Evolutionary conservation across 2,797 vertebrate genomes (phyloP), one percentile per base, ranked within the genome.

Genomic region (Hemitrygon akajei): DNA sequence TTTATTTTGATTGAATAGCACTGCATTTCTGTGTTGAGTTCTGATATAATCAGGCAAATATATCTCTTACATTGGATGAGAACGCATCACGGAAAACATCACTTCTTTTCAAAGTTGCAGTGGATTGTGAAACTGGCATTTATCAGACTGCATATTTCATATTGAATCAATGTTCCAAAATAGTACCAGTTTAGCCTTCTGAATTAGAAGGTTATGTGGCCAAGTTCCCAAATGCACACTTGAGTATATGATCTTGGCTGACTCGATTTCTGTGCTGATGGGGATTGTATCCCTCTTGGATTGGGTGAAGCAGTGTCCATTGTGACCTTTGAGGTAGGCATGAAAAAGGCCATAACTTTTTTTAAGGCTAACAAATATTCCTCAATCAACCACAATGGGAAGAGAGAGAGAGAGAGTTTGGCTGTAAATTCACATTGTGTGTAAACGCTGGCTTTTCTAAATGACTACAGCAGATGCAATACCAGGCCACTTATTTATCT

Each of bases 1-100:
- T 18, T 91, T 25, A 20, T 10, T 91, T 91, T 91, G 87, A 71
- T 91, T 34, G 87, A 91, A 25, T 11, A 91, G 87, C 34, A 37
- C 3, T 69, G 18, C 7, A 20, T 69, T 3, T 0, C 58, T 86
- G 82, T 60, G 82, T 86, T 86, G 47, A 40, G 9, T 71, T 37
- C 63, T 25, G 87, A 22, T 91, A 40, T 71, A 9, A 10, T 6
- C 20, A 40, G 37, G 22, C 66, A 40, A 91, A 20, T 11, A 40
- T 25, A 34, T 69, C 25, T 91, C 25, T 86, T 71, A 69, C 16
- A 91, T 22, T 69, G 22, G 56, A 47, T 82, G 34, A 47, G n/a
- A 80, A 11, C 30, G 58, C 30, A 47, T 86, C 18, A n/a, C 34
- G 66, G 18, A 37, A 56, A 56, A 40, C n/a, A 69, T 69, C 4